Percentiles rank a stretch among this genome's conserved stretches.
phyloP scores from a whole-genome alignment of 2,888 invertebrate genomes.

The Hesperia comma region DNA sequence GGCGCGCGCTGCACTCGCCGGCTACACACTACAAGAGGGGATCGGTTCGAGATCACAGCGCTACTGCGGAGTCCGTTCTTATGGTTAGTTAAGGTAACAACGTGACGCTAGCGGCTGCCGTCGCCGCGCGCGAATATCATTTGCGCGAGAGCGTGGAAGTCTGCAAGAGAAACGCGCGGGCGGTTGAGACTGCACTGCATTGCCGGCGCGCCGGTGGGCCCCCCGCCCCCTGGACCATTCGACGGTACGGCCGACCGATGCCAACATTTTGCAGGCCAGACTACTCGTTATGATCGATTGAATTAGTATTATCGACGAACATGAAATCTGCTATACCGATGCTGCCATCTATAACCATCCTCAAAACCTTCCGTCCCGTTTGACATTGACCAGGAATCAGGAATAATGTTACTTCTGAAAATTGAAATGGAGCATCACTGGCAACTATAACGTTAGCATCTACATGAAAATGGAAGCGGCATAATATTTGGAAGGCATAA shows the following conservation, averaged over 20 bases:
- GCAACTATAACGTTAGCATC: no score
- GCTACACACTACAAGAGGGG: slow-evolving; percentile 70
- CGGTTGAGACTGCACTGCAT: slow-evolving; percentile 49
- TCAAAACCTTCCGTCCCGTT: no score
- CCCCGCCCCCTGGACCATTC: neutral
- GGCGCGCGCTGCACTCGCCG: slow-evolving; percentile 50
- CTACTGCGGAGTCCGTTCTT: slow-evolving; percentile 72
- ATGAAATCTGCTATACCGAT: neutral
- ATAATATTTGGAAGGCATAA: no score
- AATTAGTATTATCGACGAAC: neutral
- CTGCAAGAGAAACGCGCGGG: slow-evolving; percentile 85
- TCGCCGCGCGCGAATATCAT: slow-evolving; percentile 87
- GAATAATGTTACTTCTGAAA: no score
- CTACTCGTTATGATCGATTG: no score
- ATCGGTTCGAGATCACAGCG: slow-evolving; percentile 74
- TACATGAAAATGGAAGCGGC: no score
- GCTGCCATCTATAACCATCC: neutral
- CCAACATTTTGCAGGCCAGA: neutral
- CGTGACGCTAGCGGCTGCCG: slow-evolving; percentile 80
- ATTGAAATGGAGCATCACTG: no score
- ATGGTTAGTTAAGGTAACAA: slow-evolving; percentile 70
- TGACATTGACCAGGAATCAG: no score
- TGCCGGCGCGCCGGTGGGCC: slow-evolving; percentile 21
- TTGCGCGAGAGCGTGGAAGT: slow-evolving; percentile 90
- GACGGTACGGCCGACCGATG: neutral